Conservation (phyloP, 2,797 vertebrate genomes). For the Acanthurus leucopareius region DNA sequence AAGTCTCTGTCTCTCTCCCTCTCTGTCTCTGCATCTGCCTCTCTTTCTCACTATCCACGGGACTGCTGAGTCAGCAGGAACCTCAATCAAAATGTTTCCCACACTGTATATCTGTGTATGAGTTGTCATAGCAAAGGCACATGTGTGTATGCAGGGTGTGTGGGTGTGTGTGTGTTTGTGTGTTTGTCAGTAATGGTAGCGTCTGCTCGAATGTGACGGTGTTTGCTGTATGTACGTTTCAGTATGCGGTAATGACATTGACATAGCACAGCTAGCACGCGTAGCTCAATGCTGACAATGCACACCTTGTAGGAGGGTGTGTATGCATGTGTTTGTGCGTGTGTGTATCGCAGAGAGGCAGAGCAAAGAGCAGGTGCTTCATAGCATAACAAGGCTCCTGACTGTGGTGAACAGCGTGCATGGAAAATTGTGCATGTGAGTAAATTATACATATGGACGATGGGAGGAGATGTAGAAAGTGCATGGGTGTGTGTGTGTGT, state of each 20-base stretch:
- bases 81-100: constrained; percentile 39
- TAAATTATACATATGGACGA: constrained; percentile 62
- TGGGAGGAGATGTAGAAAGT: constrained; percentile 46
- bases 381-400: constrained; percentile 46
- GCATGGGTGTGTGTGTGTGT: constrained; percentile 37
- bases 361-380: constrained; percentile 32
- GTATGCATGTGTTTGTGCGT: neutral
- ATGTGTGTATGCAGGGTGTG: neutral
- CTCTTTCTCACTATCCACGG: constrained; percentile 45
- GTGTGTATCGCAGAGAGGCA: neutral
- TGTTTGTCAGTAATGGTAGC: neutral
- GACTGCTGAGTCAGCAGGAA: constrained; percentile 76
- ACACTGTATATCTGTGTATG: neutral
- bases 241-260: constrained; percentile 61
- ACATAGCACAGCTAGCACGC: constrained; percentile 49
- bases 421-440: constrained; percentile 31
- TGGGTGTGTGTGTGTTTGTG: neutral
- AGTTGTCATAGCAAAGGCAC: constrained; percentile 4
- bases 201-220: constrained; percentile 7
- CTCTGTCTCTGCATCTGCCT: constrained; percentile 64
- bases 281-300: constrained; percentile 60
- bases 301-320: constrained; percentile 27
- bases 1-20: constrained; percentile 46
- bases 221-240: constrained; percentile 26
- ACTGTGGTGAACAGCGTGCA: constrained; percentile 24